Conservation (phyloP, 2,888 invertebrate genomes). For the Amphipyra tragopoginis region DNA sequence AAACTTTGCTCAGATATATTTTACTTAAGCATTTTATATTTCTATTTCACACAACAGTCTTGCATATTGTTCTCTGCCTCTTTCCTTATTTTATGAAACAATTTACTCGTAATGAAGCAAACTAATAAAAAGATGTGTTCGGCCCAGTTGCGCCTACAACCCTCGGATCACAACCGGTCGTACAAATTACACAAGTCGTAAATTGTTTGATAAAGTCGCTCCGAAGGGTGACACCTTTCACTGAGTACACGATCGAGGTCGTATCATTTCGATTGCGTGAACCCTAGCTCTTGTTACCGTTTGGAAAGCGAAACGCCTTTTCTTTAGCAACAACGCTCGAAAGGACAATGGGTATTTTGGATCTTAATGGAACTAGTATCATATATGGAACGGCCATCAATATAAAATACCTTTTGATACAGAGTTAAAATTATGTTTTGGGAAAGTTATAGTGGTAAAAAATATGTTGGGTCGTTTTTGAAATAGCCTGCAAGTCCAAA, state of each 20-base stretch:
- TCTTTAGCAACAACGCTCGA: constrained; percentile 20
- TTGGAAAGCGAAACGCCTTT: constrained; percentile 41
- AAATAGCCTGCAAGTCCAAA: too few species aligned
- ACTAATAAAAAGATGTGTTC: constrained; percentile 41
- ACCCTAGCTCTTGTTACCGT: constrained; percentile 44
- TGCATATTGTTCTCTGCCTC: not conserved
- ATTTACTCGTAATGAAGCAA: constrained; percentile 33
- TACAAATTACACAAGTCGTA: constrained; percentile 51
- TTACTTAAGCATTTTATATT: not conserved
- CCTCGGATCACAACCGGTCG: constrained; percentile 47
- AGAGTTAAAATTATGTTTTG: too few species aligned
- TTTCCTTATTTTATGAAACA: constrained; percentile 22
- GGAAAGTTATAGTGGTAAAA: too few species aligned
- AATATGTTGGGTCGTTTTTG: too few species aligned
- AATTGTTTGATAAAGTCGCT: constrained; percentile 45
- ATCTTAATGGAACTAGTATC: too few species aligned
- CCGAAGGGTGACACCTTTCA: constrained; percentile 60
- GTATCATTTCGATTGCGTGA: constrained; percentile 49
- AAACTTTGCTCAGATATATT: too few species aligned
- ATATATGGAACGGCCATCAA: too few species aligned
- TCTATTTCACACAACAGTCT: constrained; percentile 11
- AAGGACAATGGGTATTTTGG: too few species aligned
- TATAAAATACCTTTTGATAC: too few species aligned
- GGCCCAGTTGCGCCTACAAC: constrained; percentile 31
- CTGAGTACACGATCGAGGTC: constrained; percentile 46